Evolutionary conservation across 2,113 vertebrate genomes (phyloP).

Genomic region (Paradisaea rubra): DNA sequence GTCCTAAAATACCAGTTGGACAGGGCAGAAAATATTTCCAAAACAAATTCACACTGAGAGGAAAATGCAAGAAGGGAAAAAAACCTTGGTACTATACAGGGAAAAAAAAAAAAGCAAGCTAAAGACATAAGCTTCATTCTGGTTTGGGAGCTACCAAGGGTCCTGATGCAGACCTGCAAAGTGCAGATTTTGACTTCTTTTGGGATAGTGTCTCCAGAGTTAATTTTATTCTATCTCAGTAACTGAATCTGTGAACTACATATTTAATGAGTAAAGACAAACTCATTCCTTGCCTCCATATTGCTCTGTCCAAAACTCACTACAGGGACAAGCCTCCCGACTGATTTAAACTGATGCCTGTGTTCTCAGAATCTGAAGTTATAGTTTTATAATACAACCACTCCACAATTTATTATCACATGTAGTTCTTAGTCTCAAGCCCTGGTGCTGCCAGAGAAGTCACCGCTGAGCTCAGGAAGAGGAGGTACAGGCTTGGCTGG

Average conservation of each 20-base stretch:
- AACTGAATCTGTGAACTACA: neutral
- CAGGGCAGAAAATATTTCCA: neutral
- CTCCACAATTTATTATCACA: neutral
- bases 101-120: neutral
- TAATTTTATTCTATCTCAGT: neutral
- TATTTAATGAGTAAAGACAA: neutral
- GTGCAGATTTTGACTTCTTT: neutral
- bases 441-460: neutral
- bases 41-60: neutral
- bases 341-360: neutral
- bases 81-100: neutral
- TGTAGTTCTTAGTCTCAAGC: neutral
- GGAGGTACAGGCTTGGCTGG: neutral
- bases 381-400: neutral
- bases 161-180: neutral
- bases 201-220: neutral
- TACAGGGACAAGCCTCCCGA: neutral
- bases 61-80: neutral
- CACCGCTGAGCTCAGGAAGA: neutral
- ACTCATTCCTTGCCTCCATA: neutral
- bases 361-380: neutral
- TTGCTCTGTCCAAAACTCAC: neutral
- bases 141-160: fast-evolving
- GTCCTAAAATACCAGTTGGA: neutral
- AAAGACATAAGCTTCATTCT: neutral